These are phyloP conservation scores for Sinella curviseta DNA, from an alignment of 1,140 invertebrate species.

Conservation along the genomic window DNA sequence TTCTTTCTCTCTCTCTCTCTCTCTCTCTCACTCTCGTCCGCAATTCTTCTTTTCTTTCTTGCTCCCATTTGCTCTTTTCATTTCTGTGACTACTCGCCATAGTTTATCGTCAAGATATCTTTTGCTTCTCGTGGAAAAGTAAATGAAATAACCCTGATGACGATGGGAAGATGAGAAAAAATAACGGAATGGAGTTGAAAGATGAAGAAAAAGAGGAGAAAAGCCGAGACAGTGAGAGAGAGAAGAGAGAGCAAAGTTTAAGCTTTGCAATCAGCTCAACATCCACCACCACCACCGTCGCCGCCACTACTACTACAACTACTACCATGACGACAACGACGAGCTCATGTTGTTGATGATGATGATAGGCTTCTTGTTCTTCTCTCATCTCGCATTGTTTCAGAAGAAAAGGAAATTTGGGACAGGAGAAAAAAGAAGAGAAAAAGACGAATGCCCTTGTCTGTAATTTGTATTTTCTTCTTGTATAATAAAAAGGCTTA, in stretches of 20 bases:
- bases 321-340: too few relatives aligned
- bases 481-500: not conserved
- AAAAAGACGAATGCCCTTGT: not conserved
- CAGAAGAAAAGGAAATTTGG: too few relatives aligned
- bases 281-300: too few relatives aligned
- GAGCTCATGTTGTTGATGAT: too few relatives aligned
- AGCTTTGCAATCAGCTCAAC: too few relatives aligned
- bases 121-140: not conserved
- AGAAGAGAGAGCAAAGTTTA: not conserved
- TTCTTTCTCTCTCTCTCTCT: not conserved
- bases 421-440: slow-evolving; percentile 20
- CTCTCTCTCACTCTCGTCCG: not conserved
- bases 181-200: not conserved
- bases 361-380: too few relatives aligned
- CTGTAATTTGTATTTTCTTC: not conserved
- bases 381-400: too few relatives aligned
- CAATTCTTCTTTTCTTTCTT: not conserved
- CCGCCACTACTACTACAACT: too few relatives aligned
- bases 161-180: too few relatives aligned
- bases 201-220: not conserved
- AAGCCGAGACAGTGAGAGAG: not conserved
- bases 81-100: not conserved
- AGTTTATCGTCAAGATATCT: not conserved
- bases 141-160: not conserved
- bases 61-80: not conserved